phyloP scores from a whole-genome alignment of 2,888 invertebrate genomes.

The Acanthosepion lycidas region DNA sequence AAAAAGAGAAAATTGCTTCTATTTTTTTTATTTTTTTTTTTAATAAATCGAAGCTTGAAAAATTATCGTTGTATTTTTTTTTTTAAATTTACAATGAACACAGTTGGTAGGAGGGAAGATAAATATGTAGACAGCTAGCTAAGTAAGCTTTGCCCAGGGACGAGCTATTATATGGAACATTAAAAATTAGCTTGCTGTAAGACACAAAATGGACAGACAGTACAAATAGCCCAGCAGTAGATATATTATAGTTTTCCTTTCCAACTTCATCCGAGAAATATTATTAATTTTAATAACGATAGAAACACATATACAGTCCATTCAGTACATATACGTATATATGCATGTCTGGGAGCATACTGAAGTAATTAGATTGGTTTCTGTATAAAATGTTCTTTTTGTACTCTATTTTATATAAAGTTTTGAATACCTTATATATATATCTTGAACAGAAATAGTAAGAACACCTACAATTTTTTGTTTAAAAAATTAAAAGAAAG shows the following conservation, averaged over 20 bases:
- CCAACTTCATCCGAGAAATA: not conserved
- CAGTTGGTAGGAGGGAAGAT: not conserved
- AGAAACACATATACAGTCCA: not conserved
- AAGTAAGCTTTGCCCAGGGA: not conserved
- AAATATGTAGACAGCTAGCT: not conserved
- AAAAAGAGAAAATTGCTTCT: not conserved
- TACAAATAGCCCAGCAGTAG: not conserved
- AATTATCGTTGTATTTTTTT: not conserved
- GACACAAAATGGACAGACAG: not conserved
- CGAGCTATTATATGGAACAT: not conserved
- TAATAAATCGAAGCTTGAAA: no score
- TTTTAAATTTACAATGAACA: not conserved
- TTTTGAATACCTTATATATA: not conserved
- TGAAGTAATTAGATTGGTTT: not conserved
- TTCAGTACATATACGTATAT: not conserved
- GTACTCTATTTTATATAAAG: not conserved
- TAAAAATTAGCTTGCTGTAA: not conserved
- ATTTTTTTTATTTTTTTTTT: no score
- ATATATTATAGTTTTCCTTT: not conserved
- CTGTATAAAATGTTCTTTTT: not conserved
- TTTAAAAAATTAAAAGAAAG: not conserved
- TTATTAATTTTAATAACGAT: not conserved
- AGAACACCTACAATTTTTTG: not conserved
- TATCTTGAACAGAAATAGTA: not conserved
- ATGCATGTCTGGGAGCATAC: not conserved